Evolutionary conservation across 2,113 vertebrate genomes (phyloP).

Genomic region (Brienomyrus brachyistius): DNA sequence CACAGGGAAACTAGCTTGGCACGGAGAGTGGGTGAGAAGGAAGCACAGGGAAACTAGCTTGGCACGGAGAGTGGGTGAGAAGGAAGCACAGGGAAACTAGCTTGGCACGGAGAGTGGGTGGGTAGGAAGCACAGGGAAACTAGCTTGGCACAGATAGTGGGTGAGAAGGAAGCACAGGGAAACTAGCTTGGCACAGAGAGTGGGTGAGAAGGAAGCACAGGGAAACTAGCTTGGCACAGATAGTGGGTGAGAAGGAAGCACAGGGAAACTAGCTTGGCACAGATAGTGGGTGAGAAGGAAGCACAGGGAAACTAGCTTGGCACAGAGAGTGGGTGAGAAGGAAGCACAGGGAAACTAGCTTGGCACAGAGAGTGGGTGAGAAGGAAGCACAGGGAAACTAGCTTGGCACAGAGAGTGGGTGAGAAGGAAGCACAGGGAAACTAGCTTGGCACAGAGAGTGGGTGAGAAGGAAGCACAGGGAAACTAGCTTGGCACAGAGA

Average conservation of each 20-base stretch:
- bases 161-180: neutral
- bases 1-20: neutral
- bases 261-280: neutral
- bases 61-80: neutral
- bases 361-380: slow-evolving; percentile 78
- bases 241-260: slow-evolving; percentile 67
- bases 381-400: neutral
- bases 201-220: neutral
- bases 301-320: neutral
- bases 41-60: neutral
- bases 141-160: neutral
- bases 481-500: slow-evolving; percentile 65
- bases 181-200: neutral
- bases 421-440: neutral
- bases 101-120: slow-evolving; percentile 77
- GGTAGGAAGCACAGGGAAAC: slow-evolving; percentile 31
- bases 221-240: slow-evolving; percentile 57
- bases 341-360: neutral
- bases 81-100: neutral
- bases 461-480: neutral
- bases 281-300: neutral
- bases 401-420: neutral
- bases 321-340: neutral
- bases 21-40: neutral
- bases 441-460: neutral